A percentile compares a stretch with the other conserved stretches of the same genome.
These are phyloP conservation scores for Okamejei kenojei DNA, from an alignment of 2,797 vertebrate genomes.

Conservation along the genomic window DNA sequence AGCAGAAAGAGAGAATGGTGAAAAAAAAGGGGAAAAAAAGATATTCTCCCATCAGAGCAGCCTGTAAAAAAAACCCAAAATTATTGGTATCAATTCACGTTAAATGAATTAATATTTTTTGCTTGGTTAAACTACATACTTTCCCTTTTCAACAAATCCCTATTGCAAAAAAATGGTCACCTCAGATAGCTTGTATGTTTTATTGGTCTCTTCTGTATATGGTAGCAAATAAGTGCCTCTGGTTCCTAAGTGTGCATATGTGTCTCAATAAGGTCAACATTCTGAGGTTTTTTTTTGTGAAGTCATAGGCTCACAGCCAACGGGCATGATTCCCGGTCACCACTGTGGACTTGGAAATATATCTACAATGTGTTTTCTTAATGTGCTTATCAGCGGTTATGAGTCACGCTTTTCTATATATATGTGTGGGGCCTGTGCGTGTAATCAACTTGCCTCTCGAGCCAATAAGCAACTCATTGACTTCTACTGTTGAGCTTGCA, in stretches of 20 bases:
- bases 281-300: constrained; percentile 7
- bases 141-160: background rate
- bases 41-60: background rate
- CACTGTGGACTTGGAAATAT: constrained; percentile 14
- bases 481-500: background rate
- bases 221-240: background rate
- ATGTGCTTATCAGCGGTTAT: constrained; percentile 29
- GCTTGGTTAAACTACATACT: background rate
- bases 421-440: constrained; percentile 8
- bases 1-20: background rate
- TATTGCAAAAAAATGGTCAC: background rate
- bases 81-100: background rate
- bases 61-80: background rate
- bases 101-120: background rate
- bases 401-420: constrained; percentile 16
- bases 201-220: background rate
- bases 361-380: constrained; percentile 14
- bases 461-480: background rate
- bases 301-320: constrained; percentile 3
- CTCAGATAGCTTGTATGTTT: background rate
- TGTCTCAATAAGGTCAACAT: background rate
- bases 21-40: background rate
- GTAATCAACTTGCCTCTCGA: constrained; percentile 3
- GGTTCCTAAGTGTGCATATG: background rate
- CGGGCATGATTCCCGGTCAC: constrained; percentile 2